Evolutionary conservation across 1,140 invertebrate species (phyloP), one percentile per base, ranked within the genome.

Genomic region (Drosophila cardini): DNA sequence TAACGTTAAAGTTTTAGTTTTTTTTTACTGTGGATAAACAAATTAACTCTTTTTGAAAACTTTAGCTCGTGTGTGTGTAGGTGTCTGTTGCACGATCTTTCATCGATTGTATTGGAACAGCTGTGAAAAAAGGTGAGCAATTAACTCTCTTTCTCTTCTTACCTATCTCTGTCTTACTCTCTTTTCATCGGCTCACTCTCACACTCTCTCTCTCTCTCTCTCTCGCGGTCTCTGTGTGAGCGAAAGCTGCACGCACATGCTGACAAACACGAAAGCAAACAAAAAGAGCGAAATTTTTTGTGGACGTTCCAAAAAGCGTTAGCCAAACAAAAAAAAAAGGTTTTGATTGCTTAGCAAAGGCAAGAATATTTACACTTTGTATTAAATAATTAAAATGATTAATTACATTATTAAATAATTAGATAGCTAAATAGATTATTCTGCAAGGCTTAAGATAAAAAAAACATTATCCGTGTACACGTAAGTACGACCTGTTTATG

Each of bases 231-330:
- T 45, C 40, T 63, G n/a, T n/a, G n/a, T n/a, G 40, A 71, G 60
- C 60, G 61, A 71, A 71, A 64, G 48, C 68, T 64, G 34, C 11
- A 55, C 52, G 52, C 68, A 62, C 46, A 53, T 69, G 63, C 18
- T 48, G 10, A 16, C 15, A 36, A 70, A 6, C 3, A 8, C 10
- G 10, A 45, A 46, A 18, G 43, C 21, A 36, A 43, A 43, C 16
- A 32, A 34, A 13, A 36, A 50, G 15, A 42, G 45, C 15, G 2
- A 21, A 48, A 15, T 15, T 13, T 65, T 16, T 2, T 9, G 15
- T 7, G 36, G 30, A n/a, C 21, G 8, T 63, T 62, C 58, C 30
- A 11, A 45, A 10, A 53, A 26, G 0, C 18, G 1, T 63, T 55
- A 30, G 48, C 38, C 58, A 46, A 0, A 2, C 21, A 26, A 26